phyloP scores from a whole-genome alignment of 2,888 invertebrate species.

The Ophraella communa region DNA sequence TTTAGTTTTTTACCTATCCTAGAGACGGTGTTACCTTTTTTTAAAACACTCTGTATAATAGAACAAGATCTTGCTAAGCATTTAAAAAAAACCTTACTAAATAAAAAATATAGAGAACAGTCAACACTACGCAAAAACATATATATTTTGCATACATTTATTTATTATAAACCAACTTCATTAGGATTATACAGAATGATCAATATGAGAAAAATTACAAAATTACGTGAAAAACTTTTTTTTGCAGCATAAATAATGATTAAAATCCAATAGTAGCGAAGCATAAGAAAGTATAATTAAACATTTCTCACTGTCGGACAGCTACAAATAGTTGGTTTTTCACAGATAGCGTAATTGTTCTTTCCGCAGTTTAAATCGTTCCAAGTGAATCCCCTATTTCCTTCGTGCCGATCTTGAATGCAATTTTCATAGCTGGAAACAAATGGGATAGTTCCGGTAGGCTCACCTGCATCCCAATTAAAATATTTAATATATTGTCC shows the following conservation, averaged over 20 bases:
- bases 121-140: too few species aligned
- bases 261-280: not conserved
- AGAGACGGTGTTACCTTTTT: too few species aligned
- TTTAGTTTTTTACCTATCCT: too few species aligned
- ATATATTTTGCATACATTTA: too few species aligned
- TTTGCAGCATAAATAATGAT: not conserved
- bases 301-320: not conserved
- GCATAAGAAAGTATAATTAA: not conserved
- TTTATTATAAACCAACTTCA: too few species aligned
- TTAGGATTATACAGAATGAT: too few species aligned
- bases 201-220: too few species aligned
- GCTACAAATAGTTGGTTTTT: slow-evolving; percentile 12
- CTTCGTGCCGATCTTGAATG: slow-evolving; percentile 27
- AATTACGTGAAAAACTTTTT: too few species aligned
- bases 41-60: too few species aligned
- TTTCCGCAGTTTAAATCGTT: slow-evolving; percentile 24
- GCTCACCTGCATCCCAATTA: slow-evolving; percentile 27
- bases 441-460: slow-evolving; percentile 23
- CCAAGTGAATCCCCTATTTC: slow-evolving; percentile 27
- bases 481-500: slow-evolving; percentile 24
- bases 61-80: too few species aligned
- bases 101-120: too few species aligned
- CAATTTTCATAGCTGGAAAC: slow-evolving; percentile 21
- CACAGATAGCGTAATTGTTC: slow-evolving; percentile 20
- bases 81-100: too few species aligned